Conservation (phyloP, 2,888 invertebrate species). For the Ormyrus rosae region DNA sequence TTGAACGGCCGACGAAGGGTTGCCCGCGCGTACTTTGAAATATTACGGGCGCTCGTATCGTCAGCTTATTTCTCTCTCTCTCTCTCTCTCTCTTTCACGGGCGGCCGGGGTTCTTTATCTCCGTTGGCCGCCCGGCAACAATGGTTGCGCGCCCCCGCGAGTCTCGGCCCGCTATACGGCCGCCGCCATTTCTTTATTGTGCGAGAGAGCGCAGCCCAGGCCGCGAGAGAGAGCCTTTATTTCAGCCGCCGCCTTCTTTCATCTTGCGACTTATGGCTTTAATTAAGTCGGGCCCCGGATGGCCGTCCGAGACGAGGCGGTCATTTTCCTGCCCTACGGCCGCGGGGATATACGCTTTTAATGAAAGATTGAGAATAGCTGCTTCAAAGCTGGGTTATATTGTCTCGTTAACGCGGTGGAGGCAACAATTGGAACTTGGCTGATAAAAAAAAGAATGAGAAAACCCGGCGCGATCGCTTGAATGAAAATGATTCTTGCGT, state of each 20-base stretch:
- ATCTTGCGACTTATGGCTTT: constrained; percentile 46
- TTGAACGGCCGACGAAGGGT: constrained; percentile 11
- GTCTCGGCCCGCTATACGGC: not conserved
- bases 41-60: constrained; percentile 70
- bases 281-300: constrained; percentile 35
- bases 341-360: not conserved
- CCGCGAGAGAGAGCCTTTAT: not conserved
- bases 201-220: not conserved
- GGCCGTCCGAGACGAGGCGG: not conserved
- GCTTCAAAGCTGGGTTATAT: not conserved
- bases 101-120: constrained; percentile 38
- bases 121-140: constrained; percentile 11
- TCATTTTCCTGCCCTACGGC: not conserved
- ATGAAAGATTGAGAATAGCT: not conserved
- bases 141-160: constrained; percentile 15
- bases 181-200: constrained; percentile 53
- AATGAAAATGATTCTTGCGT: no score
- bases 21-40: constrained; percentile 69
- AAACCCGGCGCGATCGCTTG: no score
- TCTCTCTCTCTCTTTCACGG: not conserved
- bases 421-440: no score
- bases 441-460: no score
- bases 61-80: constrained; percentile 54
- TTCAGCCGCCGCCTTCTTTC: constrained; percentile 18
- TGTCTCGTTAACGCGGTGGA: not conserved